phyloP scores from a whole-genome alignment of 2,113 vertebrate genomes.

The Carlito syrichta region DNA sequence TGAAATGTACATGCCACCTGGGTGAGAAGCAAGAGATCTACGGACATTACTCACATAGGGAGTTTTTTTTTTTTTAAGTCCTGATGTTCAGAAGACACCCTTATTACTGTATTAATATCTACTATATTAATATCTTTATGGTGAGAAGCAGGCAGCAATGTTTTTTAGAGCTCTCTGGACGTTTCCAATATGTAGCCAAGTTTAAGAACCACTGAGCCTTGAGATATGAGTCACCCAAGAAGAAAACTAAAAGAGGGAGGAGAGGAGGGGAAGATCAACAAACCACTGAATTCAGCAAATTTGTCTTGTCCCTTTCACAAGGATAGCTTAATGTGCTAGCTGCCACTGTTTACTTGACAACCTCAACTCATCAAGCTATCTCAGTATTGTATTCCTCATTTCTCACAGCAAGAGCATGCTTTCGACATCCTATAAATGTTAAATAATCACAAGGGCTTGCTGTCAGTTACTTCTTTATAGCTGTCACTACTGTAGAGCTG shows the following conservation, averaged over 20 bases:
- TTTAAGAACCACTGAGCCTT: not conserved
- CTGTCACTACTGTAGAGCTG: not conserved
- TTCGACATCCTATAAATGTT: not conserved
- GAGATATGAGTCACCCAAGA: not conserved
- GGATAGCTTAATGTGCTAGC: not conserved
- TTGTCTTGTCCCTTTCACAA: not conserved
- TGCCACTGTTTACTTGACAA: not conserved
- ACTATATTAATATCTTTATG: not conserved
- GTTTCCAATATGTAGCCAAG: not conserved
- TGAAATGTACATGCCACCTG: not conserved
- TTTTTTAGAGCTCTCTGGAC: not conserved
- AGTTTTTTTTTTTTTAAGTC: not conserved
- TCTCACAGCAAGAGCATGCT: not conserved
- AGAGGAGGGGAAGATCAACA: not conserved
- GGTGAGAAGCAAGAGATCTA: not conserved
- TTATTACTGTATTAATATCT: not conserved
- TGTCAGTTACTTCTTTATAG: conserved; percentile 4
- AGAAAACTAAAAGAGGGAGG: not conserved
- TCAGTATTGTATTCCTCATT: not conserved
- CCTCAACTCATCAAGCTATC: not conserved
- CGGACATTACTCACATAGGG: not conserved
- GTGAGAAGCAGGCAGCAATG: not conserved
- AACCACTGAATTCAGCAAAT: not conserved
- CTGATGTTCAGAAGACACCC: not conserved
- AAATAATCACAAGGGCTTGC: conserved; percentile 7